Base-by-base conservation (phyloP, 2,888 invertebrate species). In the Strigamia crassipes region DNA sequence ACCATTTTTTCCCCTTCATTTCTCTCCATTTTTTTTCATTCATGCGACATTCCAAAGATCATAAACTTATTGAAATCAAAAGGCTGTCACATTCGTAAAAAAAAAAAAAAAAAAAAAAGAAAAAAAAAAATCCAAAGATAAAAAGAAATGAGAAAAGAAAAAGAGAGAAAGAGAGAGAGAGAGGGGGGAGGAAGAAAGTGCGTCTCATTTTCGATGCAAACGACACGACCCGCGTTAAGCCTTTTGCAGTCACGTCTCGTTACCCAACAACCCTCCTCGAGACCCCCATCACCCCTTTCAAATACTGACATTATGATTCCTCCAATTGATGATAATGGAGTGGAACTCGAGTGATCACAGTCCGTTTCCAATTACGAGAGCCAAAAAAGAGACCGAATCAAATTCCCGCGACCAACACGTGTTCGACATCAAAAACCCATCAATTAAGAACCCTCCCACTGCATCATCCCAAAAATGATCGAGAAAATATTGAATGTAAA, bases 51-150 rank as follows among this genome's bases (percentile, higher is more conserved):
- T 66, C 27, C 31, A 31, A 66, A 66, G 66, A 51, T 66, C 66
- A 66, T 66, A 66, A 66, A 66, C 66, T 66, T 66, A 66, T 66
- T 66, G 66, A 66, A 66, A 66, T 66, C 66, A 66, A 66, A 66
- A 66, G 66, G 66, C 66, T 66, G 66, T 66, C 66, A 66, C 66
- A 66, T 66, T 66, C 15, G 66, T 66, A 66, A n/a, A n/a, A n/a
- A n/a, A n/a, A n/a, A n/a, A n/a, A n/a, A n/a, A n/a, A n/a, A n/a
- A 66, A 66, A 66, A 66, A n/a, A 66, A n/a, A 51, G n/a, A n/a
- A n/a, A n/a, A n/a, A 66, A 66, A 66, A 66, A n/a, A 66, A n/a
- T n/a, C 51, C 51, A 51, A 51, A 51, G 51, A 51, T 51, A 51
- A 51, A 51, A 51, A 51, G 51, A 51, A 51, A 51, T 51, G 51